These are phyloP conservation scores for Natrix natrix DNA, from an alignment of 2,797 vertebrate genomes.

Conservation along the genomic window DNA sequence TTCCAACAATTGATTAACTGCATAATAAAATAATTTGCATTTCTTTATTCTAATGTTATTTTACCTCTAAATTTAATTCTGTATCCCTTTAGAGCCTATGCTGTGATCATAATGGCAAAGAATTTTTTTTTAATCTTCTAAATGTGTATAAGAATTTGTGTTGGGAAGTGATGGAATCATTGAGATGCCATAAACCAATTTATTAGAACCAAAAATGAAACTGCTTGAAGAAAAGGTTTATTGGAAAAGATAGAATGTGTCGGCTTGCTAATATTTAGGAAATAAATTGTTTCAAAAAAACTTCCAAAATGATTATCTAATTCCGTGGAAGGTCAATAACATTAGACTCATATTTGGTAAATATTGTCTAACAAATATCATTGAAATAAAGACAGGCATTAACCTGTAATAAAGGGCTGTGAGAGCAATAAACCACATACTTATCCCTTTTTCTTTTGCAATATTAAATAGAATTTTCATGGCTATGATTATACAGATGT, in stretches of 20 bases:
- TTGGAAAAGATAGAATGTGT: conserved; percentile 41
- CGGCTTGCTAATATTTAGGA: conserved; percentile 48
- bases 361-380: not conserved
- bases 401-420: not conserved
- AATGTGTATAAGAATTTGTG: conserved; percentile 3
- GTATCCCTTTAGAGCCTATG: not conserved
- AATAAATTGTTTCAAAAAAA: conserved; percentile 34
- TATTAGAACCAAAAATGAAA: conserved; percentile 31
- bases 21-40: conserved; percentile 1
- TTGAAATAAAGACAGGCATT: conserved; percentile 16
- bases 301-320: conserved; percentile 4
- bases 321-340: conserved; percentile 42
- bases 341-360: conserved; percentile 17
- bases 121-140: conserved; percentile 5
- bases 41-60: conserved; percentile 11
- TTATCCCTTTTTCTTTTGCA: not conserved
- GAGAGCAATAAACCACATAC: not conserved
- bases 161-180: not conserved
- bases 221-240: conserved; percentile 7
- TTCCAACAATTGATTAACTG: conserved; percentile 26
- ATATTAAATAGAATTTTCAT: not conserved
- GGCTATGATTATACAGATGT: not conserved
- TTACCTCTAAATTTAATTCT: conserved; percentile 10
- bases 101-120: conserved; percentile 15
- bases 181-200: conserved; percentile 17